A percentile compares a stretch with the other conserved stretches of the same genome.
These are phyloP conservation scores for Morpho deidamia DNA, from an alignment of 2,888 invertebrate genomes.

Conservation along the genomic window DNA sequence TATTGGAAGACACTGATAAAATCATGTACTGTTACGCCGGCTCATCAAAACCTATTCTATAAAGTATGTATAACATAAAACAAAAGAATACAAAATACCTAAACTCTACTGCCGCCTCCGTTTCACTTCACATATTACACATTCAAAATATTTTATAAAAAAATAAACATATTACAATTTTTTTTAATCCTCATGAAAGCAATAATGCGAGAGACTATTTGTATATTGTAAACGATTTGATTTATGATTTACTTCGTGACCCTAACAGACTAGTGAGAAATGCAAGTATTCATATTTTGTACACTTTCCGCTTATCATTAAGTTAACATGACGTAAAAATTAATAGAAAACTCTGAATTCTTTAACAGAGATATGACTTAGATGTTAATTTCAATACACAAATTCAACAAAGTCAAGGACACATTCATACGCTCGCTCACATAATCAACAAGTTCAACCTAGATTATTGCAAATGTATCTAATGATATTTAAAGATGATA, in stretches of 20 bases:
- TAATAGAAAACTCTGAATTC: conserved; percentile 53
- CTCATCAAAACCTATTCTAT: conserved; percentile 1
- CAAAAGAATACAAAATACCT: conserved; percentile 21
- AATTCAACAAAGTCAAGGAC: conserved; percentile 21
- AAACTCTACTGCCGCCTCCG: conserved; percentile 32
- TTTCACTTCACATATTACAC: conserved; percentile 40
- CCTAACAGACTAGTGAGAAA: conserved; percentile 75
- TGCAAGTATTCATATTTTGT: conserved; percentile 71
- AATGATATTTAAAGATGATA: too few species aligned
- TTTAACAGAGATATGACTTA: conserved; percentile 71
- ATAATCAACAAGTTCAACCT: conserved; percentile 5
- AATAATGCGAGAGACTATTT: conserved; percentile 19
- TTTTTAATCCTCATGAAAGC: conserved; percentile 34
- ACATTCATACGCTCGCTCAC: conserved; percentile 2
- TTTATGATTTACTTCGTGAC: conserved; percentile 57
- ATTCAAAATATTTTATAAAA: conserved; percentile 70
- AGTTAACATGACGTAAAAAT: conserved; percentile 72
- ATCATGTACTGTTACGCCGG: conserved; percentile 13
- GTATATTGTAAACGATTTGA: conserved; percentile 35
- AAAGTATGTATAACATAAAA: conserved; percentile 26
- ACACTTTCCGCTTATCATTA: conserved; percentile 73
- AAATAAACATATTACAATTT: conserved; percentile 68
- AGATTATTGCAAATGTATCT: not conserved
- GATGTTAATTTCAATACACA: conserved; percentile 14
- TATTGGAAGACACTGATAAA: conserved; percentile 67